A percentile compares a stretch with the other conserved stretches of the same genome.
Conservation (phyloP, 2,888 invertebrate species). For the Griposia aprilina region DNA sequence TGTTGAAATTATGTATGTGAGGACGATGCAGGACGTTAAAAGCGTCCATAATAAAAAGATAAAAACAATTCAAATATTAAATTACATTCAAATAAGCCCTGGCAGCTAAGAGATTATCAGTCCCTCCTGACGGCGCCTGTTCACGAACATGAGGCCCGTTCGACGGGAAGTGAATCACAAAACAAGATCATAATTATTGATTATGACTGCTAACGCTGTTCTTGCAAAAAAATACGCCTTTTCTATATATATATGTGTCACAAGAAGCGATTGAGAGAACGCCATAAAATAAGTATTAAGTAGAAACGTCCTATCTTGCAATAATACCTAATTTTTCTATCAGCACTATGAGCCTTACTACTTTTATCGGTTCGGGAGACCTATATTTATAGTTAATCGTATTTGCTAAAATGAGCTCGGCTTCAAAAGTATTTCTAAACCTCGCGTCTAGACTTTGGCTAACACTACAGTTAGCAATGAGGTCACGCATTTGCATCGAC, state of each 20-base stretch:
- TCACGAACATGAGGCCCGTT: too few species aligned
- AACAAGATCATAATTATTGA: neutral
- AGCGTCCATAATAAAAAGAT: too few species aligned
- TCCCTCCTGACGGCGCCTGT: too few species aligned
- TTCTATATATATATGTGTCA: neutral
- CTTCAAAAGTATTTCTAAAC: neutral
- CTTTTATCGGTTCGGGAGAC: neutral
- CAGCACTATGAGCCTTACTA: neutral
- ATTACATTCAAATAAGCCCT: too few species aligned
- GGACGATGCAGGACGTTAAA: too few species aligned
- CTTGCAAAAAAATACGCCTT: neutral
- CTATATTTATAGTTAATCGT: neutral
- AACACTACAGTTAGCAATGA: conserved; percentile 6
- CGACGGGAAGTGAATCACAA: neutral
- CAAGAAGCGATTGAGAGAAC: neutral
- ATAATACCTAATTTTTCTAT: neutral
- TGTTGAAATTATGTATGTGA: too few species aligned
- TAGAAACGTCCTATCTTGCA: neutral
- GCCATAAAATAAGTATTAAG: neutral
- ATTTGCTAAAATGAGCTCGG: neutral
- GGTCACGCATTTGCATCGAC: conserved; percentile 35
- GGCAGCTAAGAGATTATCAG: too few species aligned
- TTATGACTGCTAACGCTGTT: neutral
- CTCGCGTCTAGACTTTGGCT: neutral
- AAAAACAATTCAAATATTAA: too few species aligned